These are phyloP conservation scores for Gerris lacustris DNA, from an alignment of 2,888 invertebrate species.

Conservation along the genomic window DNA sequence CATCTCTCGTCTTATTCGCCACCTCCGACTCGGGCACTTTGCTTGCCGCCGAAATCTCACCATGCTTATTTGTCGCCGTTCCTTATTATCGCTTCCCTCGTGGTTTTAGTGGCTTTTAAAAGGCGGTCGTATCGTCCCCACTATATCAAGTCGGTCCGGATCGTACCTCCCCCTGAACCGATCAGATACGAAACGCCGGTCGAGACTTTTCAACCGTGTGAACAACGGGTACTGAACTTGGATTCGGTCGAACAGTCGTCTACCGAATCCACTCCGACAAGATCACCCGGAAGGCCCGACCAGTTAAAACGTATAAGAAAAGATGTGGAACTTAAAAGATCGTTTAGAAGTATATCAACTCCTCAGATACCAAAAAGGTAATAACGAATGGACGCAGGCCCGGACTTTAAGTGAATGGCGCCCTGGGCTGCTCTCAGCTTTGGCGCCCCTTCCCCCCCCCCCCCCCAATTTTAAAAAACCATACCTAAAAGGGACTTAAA, in stretches of 20 bases:
- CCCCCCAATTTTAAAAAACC: too few relatives aligned
- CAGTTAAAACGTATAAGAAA: constrained; percentile 13
- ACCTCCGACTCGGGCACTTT: constrained; percentile 6
- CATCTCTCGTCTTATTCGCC: constrained; percentile 1
- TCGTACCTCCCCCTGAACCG: not conserved
- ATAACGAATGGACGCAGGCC: too few relatives aligned
- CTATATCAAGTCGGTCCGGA: not conserved
- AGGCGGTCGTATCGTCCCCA: not conserved
- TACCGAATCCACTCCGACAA: too few relatives aligned
- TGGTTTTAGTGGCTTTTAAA: not conserved
- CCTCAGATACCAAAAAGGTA: constrained; percentile 11
- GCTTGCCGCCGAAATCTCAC: constrained; percentile 11
- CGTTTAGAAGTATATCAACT: constrained; percentile 13
- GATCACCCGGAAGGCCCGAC: constrained; percentile 11
- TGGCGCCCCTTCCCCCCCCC: too few relatives aligned
- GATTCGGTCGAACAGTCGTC: not conserved
- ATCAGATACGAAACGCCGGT: not conserved
- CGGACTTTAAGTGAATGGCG: too few relatives aligned
- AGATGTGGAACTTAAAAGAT: constrained; percentile 5
- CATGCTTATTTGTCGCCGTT: constrained; percentile 16
- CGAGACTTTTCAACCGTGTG: not conserved
- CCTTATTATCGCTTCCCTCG: constrained; percentile 5
- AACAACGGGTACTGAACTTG: too few relatives aligned
- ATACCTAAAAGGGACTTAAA: too few relatives aligned
- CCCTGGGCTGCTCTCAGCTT: too few relatives aligned